Conservation (phyloP, 1,140 invertebrate species). For the Mylabris phalerata region DNA sequence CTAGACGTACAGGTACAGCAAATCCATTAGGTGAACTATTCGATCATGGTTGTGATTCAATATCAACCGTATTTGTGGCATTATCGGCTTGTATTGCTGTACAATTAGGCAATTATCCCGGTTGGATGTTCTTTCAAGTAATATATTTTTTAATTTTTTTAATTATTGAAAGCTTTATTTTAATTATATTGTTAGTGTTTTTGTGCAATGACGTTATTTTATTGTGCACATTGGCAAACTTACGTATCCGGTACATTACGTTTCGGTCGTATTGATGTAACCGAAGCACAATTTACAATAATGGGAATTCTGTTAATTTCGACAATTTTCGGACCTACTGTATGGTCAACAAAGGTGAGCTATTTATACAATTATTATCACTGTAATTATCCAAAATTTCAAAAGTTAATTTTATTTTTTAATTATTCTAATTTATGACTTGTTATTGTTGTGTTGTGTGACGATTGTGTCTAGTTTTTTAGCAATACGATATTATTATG, state of each 20-base stretch:
- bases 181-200: slow-evolving; percentile 62
- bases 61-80: slow-evolving; percentile 94
- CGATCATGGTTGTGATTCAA: slow-evolving; percentile 99
- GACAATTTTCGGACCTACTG: slow-evolving; percentile 72
- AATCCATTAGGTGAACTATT: slow-evolving; percentile 96
- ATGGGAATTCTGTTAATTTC: slow-evolving; percentile 85
- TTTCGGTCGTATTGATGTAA: slow-evolving; percentile 96
- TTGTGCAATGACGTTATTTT: slow-evolving; percentile 90
- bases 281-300: slow-evolving; percentile 93
- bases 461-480: slow-evolving; percentile 34
- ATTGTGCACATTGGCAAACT: slow-evolving; percentile 98
- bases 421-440: background rate
- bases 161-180: background rate
- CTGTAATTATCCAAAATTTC: background rate
- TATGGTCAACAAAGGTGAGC: slow-evolving; percentile 80
- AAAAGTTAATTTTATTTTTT: background rate
- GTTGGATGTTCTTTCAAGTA: slow-evolving; percentile 88
- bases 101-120: slow-evolving; percentile 82
- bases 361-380: background rate
- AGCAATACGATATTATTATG: slow-evolving; percentile 58
- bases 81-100: slow-evolving; percentile 88
- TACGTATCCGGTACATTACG: slow-evolving; percentile 91
- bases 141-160: background rate
- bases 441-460: too few relatives aligned
- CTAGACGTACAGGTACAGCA: slow-evolving; percentile 85